Evolutionary conservation across 2,797 vertebrate genomes (phyloP), one percentile per base, ranked within the genome.

Genomic region (Kryptolebias ocellatus): DNA sequence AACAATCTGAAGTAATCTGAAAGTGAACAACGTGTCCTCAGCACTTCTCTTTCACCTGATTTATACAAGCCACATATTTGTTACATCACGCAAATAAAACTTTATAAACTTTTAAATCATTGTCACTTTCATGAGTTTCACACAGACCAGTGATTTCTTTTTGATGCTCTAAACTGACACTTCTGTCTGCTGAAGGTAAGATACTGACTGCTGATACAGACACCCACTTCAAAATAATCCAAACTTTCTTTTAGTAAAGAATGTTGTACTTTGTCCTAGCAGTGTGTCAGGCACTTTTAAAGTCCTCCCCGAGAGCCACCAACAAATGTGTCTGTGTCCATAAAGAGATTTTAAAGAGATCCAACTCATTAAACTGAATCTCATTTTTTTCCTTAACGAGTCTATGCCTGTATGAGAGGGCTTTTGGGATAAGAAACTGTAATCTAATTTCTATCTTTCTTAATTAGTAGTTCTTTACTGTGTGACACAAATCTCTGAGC

Each of bases 401-500:
- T 44, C 39, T 44, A 37, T n/a, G 5, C 31, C 4, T 27, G 34
- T 11, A 52, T 5, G n/a, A 29, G 28, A 31, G 24, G 16, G 5
- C 3, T 28, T 15, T 2, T 17, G 17, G 9, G 18, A 27, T 53
- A 47, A 37, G 6, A 53, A 64, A 53, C 24, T 29, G 34, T 44
- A 29, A 67, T 59, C 42, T 44, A 59, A 51, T 45, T 9, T 44
- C 51, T 31, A 65, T 60, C 29, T 37, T 31, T 60, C 20, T 29
- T 61, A 27, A 31, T 55, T 53, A 44, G 20, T 44, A 51, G 37
- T 45, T 24, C 55, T 63, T 53, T 61, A 42, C 34, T 64, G 51
- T 37, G 39, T 50, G 42, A 53, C 58, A 63, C 44, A 44, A 55
- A 72, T 46, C 34, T 70, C 28, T n/a, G 47, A 64, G 52, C 57